Evolutionary conservation across 2,797 vertebrate species (phyloP), one percentile per base, ranked within the genome.

Genomic region (Gephyroberyx darwinii): DNA sequence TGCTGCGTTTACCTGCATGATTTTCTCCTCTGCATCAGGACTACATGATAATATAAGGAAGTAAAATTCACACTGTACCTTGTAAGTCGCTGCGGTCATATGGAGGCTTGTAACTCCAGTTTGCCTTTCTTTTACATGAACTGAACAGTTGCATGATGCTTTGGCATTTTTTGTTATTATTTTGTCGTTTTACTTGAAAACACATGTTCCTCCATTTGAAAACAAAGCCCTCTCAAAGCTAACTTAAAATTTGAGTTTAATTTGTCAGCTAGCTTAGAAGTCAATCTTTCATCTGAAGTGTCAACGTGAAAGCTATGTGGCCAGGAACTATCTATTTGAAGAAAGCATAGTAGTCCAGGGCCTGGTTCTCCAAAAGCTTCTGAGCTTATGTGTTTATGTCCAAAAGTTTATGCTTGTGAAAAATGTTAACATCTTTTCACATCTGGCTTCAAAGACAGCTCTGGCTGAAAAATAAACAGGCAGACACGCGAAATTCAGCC

Each of bases 1-100:
- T 78, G 55, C 73, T 65, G 54, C 45, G 3, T 75, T 71, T 58
- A 67, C 17, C 52, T 30, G 48, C 31, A 68, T 69, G 2, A 68
- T 31, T 30, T 59, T 35, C 1, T 17, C 33, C 6, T 35, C 33
- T 35, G 33, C 33, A 35, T 35, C 8, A 35, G 6, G 33, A 35
- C 33, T 35, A 35, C 33, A 35, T 1, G 33, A 35, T 6, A 35
- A 35, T 35, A 35, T 35, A 35, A 1, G 33, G 33, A 35, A 35
- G 33, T 35, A 35, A 35, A 35, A 35, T 35, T 35, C 33, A 35
- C 33, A 35, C 8, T 35, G 33, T 35, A 35, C 33, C 1, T 35
- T 7, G 33, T 35, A 5, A 35, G 33, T 8, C 8, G 33, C 8
- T 35, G 33, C 8, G 33, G 33, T 35, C 8, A 8, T 35, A 8